These are phyloP conservation scores for Cydia fagiglandana DNA, from an alignment of 1,140 invertebrate genomes.

Conservation along the genomic window DNA sequence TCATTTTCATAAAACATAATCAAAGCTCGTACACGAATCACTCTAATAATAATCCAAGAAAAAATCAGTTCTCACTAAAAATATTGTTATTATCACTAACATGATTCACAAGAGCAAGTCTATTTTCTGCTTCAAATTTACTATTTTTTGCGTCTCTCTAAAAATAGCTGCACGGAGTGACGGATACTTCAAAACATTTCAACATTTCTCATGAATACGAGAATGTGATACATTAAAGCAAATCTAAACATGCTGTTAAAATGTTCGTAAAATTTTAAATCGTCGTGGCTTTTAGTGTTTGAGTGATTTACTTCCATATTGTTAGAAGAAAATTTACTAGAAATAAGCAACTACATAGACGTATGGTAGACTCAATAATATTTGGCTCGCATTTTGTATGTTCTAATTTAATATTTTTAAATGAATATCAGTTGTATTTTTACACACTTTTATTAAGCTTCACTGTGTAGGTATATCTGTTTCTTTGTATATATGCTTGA, in stretches of 20 bases:
- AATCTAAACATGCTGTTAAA: background rate
- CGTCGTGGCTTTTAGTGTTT: background rate
- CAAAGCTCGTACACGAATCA: too few species aligned
- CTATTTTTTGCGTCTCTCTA: background rate
- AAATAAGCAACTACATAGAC: background rate
- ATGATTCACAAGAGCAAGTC: background rate
- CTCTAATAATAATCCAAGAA: too few species aligned
- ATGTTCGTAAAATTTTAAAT: background rate
- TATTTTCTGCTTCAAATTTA: background rate
- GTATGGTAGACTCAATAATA: too few species aligned
- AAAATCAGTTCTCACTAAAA: too few species aligned
- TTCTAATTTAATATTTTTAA: too few species aligned
- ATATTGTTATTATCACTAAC: background rate
- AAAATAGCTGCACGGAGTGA: background rate
- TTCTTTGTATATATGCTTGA: too few species aligned
- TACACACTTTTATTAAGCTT: too few species aligned
- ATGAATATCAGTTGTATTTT: too few species aligned
- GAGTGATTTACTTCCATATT: background rate
- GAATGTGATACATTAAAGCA: background rate
- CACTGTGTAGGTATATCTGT: too few species aligned
- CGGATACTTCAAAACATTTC: background rate
- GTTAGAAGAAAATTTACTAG: background rate
- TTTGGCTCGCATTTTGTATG: too few species aligned
- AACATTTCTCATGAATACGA: background rate
- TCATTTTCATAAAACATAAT: too few species aligned